Evolutionary conservation across 1,140 invertebrate species (phyloP).

Genomic region (Venustaconcha ellipsiformis): DNA sequence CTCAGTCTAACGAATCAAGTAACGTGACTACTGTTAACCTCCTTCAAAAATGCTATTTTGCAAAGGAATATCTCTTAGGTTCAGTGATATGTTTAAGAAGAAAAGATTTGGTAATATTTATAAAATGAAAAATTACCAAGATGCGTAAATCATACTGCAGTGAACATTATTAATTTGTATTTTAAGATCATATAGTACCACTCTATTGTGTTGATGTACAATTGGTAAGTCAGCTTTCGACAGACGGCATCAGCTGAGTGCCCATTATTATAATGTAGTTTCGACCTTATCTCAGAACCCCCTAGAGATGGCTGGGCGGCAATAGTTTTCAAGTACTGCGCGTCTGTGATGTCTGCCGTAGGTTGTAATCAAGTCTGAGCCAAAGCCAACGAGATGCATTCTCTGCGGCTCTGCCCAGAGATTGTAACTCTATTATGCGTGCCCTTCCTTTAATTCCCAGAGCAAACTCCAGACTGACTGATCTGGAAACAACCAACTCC

Average conservation of each 20-base stretch:
- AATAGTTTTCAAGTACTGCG: constrained; percentile 15
- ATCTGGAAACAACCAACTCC: constrained; percentile 21
- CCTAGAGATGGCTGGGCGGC: constrained; percentile 7
- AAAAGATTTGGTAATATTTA: too few species aligned
- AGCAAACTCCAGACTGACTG: constrained; percentile 21
- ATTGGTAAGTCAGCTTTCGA: too few species aligned
- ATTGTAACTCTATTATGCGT: constrained; percentile 3
- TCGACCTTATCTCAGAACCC: constrained; percentile 13
- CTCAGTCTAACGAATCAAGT: too few species aligned
- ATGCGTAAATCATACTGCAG: too few species aligned
- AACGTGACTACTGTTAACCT: too few species aligned
- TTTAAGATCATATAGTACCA: too few species aligned
- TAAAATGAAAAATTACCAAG: too few species aligned
- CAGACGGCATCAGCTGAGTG: constrained; percentile 11
- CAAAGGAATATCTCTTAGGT: too few species aligned
- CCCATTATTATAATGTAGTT: constrained; percentile 13
- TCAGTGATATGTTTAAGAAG: too few species aligned
- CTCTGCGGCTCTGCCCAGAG: constrained; percentile 2
- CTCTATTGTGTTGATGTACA: too few species aligned
- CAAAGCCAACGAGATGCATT: constrained; percentile 26
- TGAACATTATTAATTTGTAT: too few species aligned
- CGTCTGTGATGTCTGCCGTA: constrained; percentile 9
- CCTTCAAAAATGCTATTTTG: too few species aligned
- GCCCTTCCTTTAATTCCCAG: constrained; percentile 9
- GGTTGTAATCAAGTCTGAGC: constrained; percentile 8